Conservation (phyloP, 2,113 vertebrate genomes). For the Laticauda colubrina region DNA sequence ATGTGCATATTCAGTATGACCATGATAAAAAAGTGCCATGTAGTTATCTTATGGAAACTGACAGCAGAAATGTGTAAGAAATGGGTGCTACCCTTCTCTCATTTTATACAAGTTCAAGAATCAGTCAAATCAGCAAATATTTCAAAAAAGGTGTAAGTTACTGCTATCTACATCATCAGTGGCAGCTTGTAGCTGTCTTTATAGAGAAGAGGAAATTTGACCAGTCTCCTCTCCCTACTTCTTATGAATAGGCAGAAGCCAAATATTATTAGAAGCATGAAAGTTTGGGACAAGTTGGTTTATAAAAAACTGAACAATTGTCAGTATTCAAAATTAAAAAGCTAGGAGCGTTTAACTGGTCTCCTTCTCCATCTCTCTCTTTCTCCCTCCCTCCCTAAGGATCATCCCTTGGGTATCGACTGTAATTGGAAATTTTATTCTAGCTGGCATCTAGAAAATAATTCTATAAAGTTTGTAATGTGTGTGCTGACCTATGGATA, state of each 20-base stretch:
- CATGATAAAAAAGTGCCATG: not conserved
- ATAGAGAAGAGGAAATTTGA: not conserved
- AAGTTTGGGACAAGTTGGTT: not conserved
- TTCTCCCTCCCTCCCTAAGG: not conserved
- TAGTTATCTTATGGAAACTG: not conserved
- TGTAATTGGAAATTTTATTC: not conserved
- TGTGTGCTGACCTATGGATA: not conserved
- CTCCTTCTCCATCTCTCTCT: not conserved
- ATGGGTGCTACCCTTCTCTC: not conserved
- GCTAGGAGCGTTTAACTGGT: not conserved
- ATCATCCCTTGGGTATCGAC: not conserved
- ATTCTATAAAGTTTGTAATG: not conserved
- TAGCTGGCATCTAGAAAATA: not conserved
- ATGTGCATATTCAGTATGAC: not conserved
- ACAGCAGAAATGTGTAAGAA: not conserved
- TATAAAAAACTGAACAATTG: not conserved
- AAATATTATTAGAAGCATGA: conserved; percentile 1
- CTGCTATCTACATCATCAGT: not conserved
- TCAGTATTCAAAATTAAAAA: conserved; percentile 2
- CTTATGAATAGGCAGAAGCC: not conserved
- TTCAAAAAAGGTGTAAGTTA: not conserved
- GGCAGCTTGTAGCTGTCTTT: not conserved
- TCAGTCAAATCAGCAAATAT: not conserved
- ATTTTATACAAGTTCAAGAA: not conserved
- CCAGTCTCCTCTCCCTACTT: not conserved